Conservation (phyloP, 2,888 invertebrate species). For the Amiota mariae region DNA sequence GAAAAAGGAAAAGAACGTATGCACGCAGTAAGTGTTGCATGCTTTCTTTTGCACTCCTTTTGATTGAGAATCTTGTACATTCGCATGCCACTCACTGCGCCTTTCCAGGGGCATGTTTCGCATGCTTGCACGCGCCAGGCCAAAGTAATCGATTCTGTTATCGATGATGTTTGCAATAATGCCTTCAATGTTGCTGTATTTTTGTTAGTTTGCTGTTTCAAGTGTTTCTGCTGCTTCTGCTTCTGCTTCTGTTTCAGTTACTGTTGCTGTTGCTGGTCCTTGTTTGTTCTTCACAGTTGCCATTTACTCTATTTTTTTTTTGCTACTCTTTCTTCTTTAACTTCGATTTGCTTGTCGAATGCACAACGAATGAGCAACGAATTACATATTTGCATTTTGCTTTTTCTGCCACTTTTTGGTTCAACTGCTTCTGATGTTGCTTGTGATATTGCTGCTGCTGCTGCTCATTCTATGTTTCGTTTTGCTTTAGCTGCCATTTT, state of each 20-base stretch:
- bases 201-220: neutral
- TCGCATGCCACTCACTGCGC: neutral
- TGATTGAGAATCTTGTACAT: neutral
- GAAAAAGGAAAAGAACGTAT: no score
- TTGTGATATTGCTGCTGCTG: slow-evolving; percentile 23
- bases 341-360: slow-evolving; percentile 36
- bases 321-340: neutral
- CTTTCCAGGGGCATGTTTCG: neutral
- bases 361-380: slow-evolving; percentile 32
- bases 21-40: slow-evolving; percentile 32
- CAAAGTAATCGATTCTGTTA: slow-evolving; percentile 56
- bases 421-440: slow-evolving; percentile 8
- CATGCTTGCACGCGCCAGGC: slow-evolving; percentile 15
- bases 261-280: neutral
- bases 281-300: slow-evolving; percentile 5
- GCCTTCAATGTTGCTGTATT: slow-evolving; percentile 32
- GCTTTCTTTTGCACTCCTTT: no score
- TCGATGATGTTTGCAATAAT: slow-evolving; percentile 54
- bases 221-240: neutral
- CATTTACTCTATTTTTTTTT: neutral
- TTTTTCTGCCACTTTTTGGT: slow-evolving; percentile 33
- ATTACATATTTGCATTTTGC: slow-evolving; percentile 52
- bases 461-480: neutral
- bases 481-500: slow-evolving; percentile 25
- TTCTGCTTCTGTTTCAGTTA: no score